Evolutionary conservation across 1,140 invertebrate genomes (phyloP), one percentile per base, ranked within the genome.

Genomic region (Euglossa dilemma): DNA sequence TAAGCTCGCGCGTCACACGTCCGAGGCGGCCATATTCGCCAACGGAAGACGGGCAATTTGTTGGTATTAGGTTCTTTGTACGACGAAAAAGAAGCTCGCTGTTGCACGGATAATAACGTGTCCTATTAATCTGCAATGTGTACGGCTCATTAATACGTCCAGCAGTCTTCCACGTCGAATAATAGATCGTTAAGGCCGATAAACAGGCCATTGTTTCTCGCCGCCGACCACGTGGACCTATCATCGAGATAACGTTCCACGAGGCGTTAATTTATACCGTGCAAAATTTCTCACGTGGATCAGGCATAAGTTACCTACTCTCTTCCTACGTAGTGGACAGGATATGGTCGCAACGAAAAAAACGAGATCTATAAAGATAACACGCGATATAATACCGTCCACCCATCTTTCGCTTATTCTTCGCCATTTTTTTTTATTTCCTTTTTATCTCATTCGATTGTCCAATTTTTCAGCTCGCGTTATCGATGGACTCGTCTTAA

Each of bases 121-220:
- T 23, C 54, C 63, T 57, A 67, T 82, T 82, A 82, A 82, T 82
- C 80, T 50, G 43, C 73, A 67, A 76, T 66, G 73, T 76, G 73
- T 28, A 56, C 52, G 52, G 72, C 73, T 82, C 63, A 67, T 82
- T 76, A 76, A 82, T 67, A 69, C 72, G 45, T 56, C 63, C 80
- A 82, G 66, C 52, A 82, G 72, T 66, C 72, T 81, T 82, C 54
- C 63, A 45, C 23, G 63, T 56, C 23, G 72, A 67, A 82, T 82
- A 82, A 82, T 66, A 82, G 80, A 82, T 82, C 80, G 80, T 82
- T 76, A 76, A 59, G 80, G 61, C 23, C 63, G 80, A 82, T 82
- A 82, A 76, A 66, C 80, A 43, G 20, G 14, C 6, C 63, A 82
- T 82, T 82, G 80, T 82, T 76, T 69, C 80, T 11, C 54, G 43